Evolutionary conservation across 1,140 invertebrate genomes (phyloP), one percentile per base, ranked within the genome.

Genomic region (Pachypeltis micranthus): DNA sequence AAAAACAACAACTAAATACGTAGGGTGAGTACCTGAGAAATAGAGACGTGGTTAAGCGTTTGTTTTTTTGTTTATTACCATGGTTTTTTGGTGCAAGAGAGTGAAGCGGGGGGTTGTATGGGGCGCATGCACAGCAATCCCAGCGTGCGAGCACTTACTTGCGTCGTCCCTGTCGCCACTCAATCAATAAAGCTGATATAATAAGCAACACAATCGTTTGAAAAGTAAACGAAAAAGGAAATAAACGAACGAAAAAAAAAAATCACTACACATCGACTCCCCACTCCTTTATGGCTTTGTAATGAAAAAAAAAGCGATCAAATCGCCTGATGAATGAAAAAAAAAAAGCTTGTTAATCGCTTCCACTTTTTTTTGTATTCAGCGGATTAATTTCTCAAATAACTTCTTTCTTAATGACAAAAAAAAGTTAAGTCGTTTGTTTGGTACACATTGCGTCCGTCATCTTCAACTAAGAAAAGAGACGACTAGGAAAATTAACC

Each of bases 81-180:
- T 10, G n/a, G n/a, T n/a, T n/a, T 51, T 51, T 51, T 51, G 59
- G 63, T 64, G 63, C 63, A 64, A 59, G 57, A 64, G 56, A 59
- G 56, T 64, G 63, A 64, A 64, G 63, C 63, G 28, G 57, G 57
- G 19, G 29, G 26, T 59, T 59, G 26, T 59, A 28, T 59, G 57
- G 57, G 57, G 57, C 34, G 27, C 63, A 64, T 64, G 63, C 63
- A 59, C 57, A 31, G 57, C 57, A 59, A 59, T 59, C 57, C 57
- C 57, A 59, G 57, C 57, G 57, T 59, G 57, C 57, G 26, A 59
- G 57, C 57, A 59, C 57, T 59, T 59, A 59, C 57, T 59, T 59
- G 57, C 57, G 29, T 59, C 57, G 10, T 59, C 57, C 57, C 55
- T 51, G 47, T 51, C 47, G 29, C 57, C 29, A 31, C 57, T 59